Evolutionary conservation across 2,797 vertebrate species (phyloP).

Genomic region (Neopelma chrysocephalum): DNA sequence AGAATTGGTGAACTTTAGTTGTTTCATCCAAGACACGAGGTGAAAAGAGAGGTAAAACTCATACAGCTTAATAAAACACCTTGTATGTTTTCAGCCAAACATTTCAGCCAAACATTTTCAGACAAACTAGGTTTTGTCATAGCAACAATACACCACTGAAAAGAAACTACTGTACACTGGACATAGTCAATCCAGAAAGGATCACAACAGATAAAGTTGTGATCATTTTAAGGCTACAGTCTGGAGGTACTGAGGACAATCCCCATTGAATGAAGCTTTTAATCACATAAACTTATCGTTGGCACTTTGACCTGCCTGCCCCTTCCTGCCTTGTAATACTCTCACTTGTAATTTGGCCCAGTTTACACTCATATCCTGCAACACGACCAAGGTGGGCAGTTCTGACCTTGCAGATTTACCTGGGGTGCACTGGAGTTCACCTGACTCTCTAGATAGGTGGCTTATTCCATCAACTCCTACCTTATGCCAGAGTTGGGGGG

Average conservation of each 20-base stretch:
- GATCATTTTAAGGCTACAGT: not conserved
- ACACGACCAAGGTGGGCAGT: fast-evolving
- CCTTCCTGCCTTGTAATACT: not conserved
- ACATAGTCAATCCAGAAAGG: not conserved
- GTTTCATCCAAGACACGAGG: not conserved
- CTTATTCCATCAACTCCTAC: not conserved
- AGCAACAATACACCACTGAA: not conserved
- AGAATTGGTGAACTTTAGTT: not conserved
- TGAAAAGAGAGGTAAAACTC: not conserved
- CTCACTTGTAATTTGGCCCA: not conserved
- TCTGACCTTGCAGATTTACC: not conserved
- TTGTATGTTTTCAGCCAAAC: not conserved
- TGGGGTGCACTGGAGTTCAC: not conserved
- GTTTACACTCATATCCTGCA: not conserved
- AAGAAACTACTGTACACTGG: not conserved
- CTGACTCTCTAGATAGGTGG: not conserved
- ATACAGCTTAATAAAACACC: not conserved
- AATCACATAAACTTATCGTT: not conserved
- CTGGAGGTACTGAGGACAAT: not conserved
- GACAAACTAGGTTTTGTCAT: not conserved
- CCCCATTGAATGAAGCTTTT: not conserved
- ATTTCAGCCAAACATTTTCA: not conserved
- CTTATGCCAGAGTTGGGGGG: not conserved
- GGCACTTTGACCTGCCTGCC: not conserved
- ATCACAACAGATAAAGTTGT: not conserved